Evolutionary conservation across 1,140 invertebrate genomes (phyloP).

Genomic region (Episyrphus balteatus): DNA sequence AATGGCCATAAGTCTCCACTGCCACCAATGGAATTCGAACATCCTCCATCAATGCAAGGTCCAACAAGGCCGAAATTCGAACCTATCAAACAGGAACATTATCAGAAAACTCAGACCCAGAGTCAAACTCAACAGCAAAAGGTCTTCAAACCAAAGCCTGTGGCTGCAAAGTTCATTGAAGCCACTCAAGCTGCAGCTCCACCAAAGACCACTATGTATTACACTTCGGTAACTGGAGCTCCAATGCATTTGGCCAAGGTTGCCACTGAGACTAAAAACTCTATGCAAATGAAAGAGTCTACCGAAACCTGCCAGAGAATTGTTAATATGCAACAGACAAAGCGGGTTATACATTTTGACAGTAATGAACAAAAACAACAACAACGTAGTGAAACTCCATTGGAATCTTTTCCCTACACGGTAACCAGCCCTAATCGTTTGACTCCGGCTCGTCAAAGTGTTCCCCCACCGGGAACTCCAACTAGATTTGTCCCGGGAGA

Average conservation of each 20-base stretch:
- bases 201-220: conserved; percentile 42
- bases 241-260: conserved; percentile 46
- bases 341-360: conserved; percentile 53
- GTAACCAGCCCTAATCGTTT: conserved; percentile 32
- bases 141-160: conserved; percentile 40
- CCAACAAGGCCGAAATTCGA: conserved; percentile 44
- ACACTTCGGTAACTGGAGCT: conserved; percentile 42
- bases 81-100: conserved; percentile 41
- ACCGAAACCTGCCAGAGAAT: conserved; percentile 51
- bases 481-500: conserved; percentile 57
- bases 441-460: conserved; percentile 20
- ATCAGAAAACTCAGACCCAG: conserved; percentile 25
- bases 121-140: conserved; percentile 26
- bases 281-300: conserved; percentile 55
- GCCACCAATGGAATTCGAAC: conserved; percentile 47
- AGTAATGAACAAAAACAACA: conserved; percentile 23
- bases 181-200: conserved; percentile 42
- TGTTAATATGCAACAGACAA: conserved; percentile 56
- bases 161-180: conserved; percentile 33
- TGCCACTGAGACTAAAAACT: conserved; percentile 54
- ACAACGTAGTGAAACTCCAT: conserved; percentile 4
- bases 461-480: conserved; percentile 43
- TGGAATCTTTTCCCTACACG: conserved; percentile 41
- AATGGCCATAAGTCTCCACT: conserved; percentile 38
- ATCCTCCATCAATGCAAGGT: conserved; percentile 37